A percentile compares a stretch with the other conserved stretches of the same genome.
Conservation (phyloP, 2,113 vertebrate species). For the Cebidichthys violaceus region DNA sequence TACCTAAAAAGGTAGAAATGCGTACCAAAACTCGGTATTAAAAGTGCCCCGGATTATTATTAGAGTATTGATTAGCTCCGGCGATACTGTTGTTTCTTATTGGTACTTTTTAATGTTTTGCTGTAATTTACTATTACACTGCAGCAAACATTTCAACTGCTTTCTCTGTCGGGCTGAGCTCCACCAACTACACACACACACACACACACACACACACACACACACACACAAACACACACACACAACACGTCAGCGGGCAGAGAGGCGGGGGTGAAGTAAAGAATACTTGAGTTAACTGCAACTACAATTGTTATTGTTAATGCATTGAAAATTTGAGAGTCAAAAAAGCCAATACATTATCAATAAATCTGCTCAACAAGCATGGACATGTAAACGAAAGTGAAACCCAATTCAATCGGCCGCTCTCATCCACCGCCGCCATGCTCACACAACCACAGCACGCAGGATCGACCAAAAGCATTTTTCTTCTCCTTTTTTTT, state of each 20-base stretch:
- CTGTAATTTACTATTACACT: too few relatives aligned
- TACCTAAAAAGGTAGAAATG: too few relatives aligned
- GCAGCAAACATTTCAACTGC: background rate
- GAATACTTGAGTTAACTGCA: background rate
- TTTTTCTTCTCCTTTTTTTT: background rate
- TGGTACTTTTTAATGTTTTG: too few relatives aligned
- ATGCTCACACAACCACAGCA: too few relatives aligned
- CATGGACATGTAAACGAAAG: background rate
- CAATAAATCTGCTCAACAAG: background rate
- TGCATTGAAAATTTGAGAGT: background rate
- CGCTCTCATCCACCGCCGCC: background rate
- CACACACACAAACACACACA: background rate
- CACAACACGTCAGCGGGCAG: background rate
- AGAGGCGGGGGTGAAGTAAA: background rate
- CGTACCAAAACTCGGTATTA: too few relatives aligned
- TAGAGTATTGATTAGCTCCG: too few relatives aligned
- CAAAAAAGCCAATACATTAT: background rate
- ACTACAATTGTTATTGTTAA: background rate
- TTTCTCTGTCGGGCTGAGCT: background rate
- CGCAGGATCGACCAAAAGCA: background rate
- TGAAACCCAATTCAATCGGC: background rate
- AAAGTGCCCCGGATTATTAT: too few relatives aligned
- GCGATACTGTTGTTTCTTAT: too few relatives aligned
- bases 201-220: background rate
- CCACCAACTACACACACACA: background rate